A percentile compares a stretch with the other conserved stretches of the same genome.
These are phyloP conservation scores for Zaprionus africanus DNA, from an alignment of 1,140 invertebrate species.

Conservation along the genomic window DNA sequence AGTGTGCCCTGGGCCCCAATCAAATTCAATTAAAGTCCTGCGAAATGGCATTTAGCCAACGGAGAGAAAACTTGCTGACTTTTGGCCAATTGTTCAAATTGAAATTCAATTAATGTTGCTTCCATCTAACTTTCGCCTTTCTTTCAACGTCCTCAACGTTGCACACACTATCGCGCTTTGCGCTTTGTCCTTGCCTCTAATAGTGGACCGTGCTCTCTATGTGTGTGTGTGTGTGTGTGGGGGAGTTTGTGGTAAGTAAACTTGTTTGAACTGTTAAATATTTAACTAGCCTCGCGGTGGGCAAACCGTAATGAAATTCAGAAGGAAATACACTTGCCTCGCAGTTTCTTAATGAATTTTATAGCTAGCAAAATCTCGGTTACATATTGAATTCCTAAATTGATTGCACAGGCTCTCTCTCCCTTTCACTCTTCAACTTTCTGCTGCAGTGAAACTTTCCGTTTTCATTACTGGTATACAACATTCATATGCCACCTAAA, in stretches of 20 bases:
- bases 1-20: conserved; percentile 17
- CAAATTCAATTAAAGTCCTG: conserved; percentile 55
- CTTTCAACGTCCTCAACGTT: background rate
- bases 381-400: conserved; percentile 47
- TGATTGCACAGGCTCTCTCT: conserved; percentile 34
- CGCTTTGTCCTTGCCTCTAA: conserved; percentile 32
- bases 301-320: conserved; percentile 63
- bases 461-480: background rate
- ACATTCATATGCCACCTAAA: background rate
- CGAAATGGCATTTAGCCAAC: conserved; percentile 2
- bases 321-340: conserved; percentile 39
- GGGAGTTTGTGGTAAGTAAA: conserved; percentile 45
- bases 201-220: background rate
- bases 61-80: conserved; percentile 20
- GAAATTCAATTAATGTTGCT: conserved; percentile 79
- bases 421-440: background rate
- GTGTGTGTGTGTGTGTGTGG: background rate
- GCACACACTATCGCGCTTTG: conserved; percentile 15
- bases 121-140: conserved; percentile 30
- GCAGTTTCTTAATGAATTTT: conserved; percentile 80
- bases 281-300: conserved; percentile 74
- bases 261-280: conserved; percentile 74
- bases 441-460: background rate
- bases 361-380: conserved; percentile 43
- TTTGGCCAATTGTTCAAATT: conserved; percentile 69